These are phyloP conservation scores for Lagopus leucura DNA, from an alignment of 2,113 vertebrate species.

Conservation along the genomic window DNA sequence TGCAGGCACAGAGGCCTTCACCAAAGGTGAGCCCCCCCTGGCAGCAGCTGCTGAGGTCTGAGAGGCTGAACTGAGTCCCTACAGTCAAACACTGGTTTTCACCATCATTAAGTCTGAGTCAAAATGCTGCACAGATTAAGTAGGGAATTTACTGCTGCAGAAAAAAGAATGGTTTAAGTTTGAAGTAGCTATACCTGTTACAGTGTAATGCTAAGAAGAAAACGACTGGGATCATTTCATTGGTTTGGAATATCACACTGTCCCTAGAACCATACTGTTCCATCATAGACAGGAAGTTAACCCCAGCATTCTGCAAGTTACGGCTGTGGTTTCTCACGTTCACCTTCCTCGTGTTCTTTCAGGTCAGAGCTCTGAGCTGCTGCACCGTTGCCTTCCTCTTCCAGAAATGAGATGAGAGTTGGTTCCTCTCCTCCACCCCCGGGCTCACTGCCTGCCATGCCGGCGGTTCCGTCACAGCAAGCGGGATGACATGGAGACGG, in stretches of 20 bases:
- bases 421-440: neutral
- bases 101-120: neutral
- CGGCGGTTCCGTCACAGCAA: neutral
- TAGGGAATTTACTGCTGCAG: neutral
- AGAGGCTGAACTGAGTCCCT: neutral
- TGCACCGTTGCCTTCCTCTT: neutral
- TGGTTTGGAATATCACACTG: neutral
- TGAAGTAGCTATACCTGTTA: neutral
- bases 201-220: neutral
- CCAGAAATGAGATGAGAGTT: neutral
- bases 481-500: neutral
- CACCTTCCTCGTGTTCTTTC: neutral
- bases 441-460: neutral
- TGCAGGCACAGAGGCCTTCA: no score
- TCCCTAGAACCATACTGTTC: no score
- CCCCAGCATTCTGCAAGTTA: neutral
- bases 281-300: neutral
- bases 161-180: neutral
- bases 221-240: neutral
- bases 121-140: neutral
- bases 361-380: neutral
- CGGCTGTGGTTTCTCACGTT: neutral
- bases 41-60: neutral
- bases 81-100: neutral
- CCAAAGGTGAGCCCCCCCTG: no score